Conservation (phyloP, 2,888 invertebrate genomes). For the Metallyticus violacea region DNA sequence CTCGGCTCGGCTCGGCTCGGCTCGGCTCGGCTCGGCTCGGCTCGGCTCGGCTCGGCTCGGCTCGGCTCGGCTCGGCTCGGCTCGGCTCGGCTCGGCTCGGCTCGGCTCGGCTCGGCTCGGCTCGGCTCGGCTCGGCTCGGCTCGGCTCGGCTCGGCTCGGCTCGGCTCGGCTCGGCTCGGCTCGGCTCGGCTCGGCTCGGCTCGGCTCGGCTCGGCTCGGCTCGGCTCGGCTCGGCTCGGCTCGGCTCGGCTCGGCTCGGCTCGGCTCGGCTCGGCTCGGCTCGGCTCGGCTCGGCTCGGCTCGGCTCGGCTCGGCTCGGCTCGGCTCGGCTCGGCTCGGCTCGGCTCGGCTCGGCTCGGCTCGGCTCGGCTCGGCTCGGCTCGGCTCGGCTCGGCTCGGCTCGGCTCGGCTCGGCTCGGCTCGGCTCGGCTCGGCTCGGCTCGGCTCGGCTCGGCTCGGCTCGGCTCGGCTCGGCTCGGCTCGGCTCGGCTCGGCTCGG, state of each 20-base stretch:
- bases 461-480: conserved; percentile 18
- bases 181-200: conserved; percentile 1
- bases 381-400: conserved; percentile 11
- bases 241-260: not conserved
- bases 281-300: not conserved
- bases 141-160: not conserved
- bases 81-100: not conserved
- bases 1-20: conserved; percentile 12
- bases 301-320: not conserved
- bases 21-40: conserved; percentile 5
- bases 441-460: conserved; percentile 5
- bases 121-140: not conserved
- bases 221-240: not conserved
- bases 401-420: not conserved
- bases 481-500: conserved; percentile 17
- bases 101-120: not conserved
- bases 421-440: not conserved
- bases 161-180: not conserved
- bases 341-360: not conserved
- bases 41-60: not conserved
- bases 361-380: not conserved
- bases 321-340: conserved; percentile 9
- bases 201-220: conserved; percentile 13
- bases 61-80: not conserved
- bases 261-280: conserved; percentile 6